phyloP scores from a whole-genome alignment of 2,113 vertebrate genomes.

The Manacus vitellinus region DNA sequence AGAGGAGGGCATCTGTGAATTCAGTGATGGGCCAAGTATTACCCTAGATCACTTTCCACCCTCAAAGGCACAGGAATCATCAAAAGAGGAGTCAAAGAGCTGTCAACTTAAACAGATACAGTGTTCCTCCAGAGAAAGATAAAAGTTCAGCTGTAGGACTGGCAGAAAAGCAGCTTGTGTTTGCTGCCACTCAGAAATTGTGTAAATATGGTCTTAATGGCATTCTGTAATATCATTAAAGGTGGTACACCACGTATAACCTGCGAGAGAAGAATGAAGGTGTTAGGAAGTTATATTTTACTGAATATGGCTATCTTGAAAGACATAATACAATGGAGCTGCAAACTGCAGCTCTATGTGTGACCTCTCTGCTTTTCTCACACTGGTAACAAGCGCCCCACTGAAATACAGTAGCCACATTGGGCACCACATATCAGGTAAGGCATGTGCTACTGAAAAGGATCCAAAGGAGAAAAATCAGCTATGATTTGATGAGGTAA shows the following conservation, averaged over 20 bases:
- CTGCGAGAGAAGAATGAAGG: background rate
- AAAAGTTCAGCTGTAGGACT: background rate
- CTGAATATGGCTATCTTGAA: background rate
- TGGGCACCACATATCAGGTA: accelerated
- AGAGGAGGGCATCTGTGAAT: background rate
- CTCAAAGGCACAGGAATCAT: background rate
- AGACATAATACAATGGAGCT: background rate
- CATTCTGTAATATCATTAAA: background rate
- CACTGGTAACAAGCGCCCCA: background rate
- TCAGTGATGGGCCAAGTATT: background rate
- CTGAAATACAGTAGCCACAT: background rate
- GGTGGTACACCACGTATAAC: background rate
- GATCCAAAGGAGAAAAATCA: background rate
- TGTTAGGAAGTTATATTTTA: background rate
- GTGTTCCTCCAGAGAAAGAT: background rate
- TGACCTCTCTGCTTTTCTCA: background rate
- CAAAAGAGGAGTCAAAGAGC: background rate
- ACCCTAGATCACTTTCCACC: background rate
- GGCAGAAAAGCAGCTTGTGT: background rate
- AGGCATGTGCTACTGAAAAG: background rate
- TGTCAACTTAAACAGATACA: background rate
- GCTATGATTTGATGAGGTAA: background rate
- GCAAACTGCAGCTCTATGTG: background rate
- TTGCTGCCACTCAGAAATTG: background rate
- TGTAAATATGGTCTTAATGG: background rate